A percentile compares a stretch with the other conserved stretches of the same genome.
Conservation (phyloP, 2,113 vertebrate genomes). For the Xiphias gladius region DNA sequence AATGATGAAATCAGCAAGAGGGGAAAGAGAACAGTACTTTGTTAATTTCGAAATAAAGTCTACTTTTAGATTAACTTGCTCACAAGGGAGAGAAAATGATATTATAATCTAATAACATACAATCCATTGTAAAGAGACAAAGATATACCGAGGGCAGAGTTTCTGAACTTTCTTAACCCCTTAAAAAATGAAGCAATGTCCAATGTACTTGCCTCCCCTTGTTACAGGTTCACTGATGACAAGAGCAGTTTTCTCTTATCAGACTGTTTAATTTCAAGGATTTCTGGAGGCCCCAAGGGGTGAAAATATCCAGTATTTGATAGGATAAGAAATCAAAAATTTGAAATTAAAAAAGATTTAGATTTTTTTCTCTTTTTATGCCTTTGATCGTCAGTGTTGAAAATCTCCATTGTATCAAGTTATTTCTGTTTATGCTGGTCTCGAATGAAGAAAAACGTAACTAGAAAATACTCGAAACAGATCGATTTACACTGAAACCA, state of each 20-base stretch:
- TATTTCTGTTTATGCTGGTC: neutral
- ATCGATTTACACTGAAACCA: neutral
- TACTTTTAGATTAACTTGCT: neutral
- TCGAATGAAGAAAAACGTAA: neutral
- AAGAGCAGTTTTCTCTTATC: too few species aligned
- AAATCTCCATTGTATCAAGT: too few species aligned
- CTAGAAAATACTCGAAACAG: too few species aligned
- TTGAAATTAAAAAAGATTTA: too few species aligned
- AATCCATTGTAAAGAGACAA: too few species aligned
- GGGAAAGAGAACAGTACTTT: neutral
- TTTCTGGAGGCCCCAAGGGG: too few species aligned
- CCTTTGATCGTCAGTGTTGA: neutral
- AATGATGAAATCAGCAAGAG: neutral
- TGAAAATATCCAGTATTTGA: too few species aligned
- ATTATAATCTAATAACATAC: fast-evolving
- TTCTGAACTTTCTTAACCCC: neutral
- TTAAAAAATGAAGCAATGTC: neutral
- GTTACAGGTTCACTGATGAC: too few species aligned
- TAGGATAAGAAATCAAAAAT: too few species aligned
- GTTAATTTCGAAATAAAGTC: neutral
- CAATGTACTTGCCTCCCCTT: too few species aligned
- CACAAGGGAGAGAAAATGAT: neutral
- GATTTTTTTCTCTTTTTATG: too few species aligned
- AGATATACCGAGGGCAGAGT: neutral
- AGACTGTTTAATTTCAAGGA: too few species aligned